These are phyloP conservation scores for Macropodus opercularis DNA, from an alignment of 2,797 vertebrate species.

Conservation along the genomic window DNA sequence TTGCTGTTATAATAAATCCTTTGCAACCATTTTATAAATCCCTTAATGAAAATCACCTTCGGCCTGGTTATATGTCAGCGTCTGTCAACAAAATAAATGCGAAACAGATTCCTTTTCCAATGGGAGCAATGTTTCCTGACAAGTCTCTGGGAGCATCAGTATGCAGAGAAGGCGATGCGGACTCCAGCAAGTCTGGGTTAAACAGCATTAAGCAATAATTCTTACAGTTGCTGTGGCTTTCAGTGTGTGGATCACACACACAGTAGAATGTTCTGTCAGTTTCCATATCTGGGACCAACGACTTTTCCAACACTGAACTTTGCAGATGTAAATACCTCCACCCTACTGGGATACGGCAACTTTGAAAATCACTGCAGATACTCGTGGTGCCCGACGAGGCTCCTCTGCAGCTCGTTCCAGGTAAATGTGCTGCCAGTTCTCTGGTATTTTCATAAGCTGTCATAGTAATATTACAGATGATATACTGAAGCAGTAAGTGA, in stretches of 20 bases:
- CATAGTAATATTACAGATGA: conserved; percentile 10
- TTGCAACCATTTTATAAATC: conserved; percentile 2
- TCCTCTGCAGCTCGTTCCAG: conserved; percentile 6
- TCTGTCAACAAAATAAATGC: conserved; percentile 21
- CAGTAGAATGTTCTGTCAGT: not conserved
- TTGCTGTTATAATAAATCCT: not conserved
- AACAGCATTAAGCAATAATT: conserved; percentile 1
- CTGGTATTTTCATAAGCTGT: conserved; percentile 36
- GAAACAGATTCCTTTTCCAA: conserved; percentile 23
- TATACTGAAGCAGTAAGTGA: conserved; percentile 16
- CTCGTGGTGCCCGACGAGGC: not conserved
- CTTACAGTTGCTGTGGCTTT: not conserved
- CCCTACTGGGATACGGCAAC: conserved; percentile 10
- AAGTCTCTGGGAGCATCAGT: not conserved
- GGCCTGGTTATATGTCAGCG: conserved; percentile 8
- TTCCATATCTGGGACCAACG: not conserved
- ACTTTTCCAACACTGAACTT: not conserved
- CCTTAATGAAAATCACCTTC: conserved; percentile 35
- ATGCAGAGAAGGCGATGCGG: not conserved
- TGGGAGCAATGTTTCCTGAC: conserved; percentile 28
- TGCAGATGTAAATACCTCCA: conserved; percentile 1
- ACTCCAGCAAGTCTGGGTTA: conserved; percentile 11
- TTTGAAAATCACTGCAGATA: not conserved
- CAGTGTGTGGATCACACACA: not conserved
- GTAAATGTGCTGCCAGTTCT: conserved; percentile 39